Evolutionary conservation across 2,113 vertebrate species (phyloP).

Genomic region (Chinchilla lanigera): DNA sequence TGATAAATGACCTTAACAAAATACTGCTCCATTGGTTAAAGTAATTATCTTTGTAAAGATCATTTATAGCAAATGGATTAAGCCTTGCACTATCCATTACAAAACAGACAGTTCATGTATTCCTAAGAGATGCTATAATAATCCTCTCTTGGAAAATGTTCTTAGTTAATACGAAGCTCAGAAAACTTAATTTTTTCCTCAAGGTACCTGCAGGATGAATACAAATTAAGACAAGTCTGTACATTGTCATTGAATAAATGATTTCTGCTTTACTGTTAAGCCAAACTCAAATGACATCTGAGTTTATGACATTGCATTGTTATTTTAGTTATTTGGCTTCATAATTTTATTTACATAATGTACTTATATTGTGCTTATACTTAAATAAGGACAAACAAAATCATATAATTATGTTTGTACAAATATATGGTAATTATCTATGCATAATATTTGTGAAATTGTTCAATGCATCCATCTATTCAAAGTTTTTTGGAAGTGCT

Average conservation of each 20-base stretch:
- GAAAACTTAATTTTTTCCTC: not conserved
- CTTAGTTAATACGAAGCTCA: not conserved
- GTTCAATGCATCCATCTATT: not conserved
- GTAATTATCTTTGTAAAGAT: not conserved
- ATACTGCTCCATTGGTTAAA: not conserved
- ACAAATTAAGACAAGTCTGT: not conserved
- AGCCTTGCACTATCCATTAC: not conserved
- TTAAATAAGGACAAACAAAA: not conserved
- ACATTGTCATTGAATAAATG: not conserved
- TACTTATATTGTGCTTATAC: not conserved
- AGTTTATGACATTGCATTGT: not conserved
- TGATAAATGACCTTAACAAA: not conserved
- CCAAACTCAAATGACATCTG: not conserved
- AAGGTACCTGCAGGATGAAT: not conserved
- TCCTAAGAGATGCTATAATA: not conserved
- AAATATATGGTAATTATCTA: not conserved
- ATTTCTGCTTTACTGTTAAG: not conserved
- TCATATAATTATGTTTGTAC: not conserved
- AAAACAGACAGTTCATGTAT: not conserved
- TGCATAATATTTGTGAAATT: not conserved
- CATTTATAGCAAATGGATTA: not conserved
- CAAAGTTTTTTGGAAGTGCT: not conserved
- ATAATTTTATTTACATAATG: not conserved
- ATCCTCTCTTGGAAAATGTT: not conserved
- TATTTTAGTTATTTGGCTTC: slow-evolving; percentile 9